phyloP scores from a whole-genome alignment of 2,888 invertebrate genomes.

The Nephrocerus scutellatus region DNA sequence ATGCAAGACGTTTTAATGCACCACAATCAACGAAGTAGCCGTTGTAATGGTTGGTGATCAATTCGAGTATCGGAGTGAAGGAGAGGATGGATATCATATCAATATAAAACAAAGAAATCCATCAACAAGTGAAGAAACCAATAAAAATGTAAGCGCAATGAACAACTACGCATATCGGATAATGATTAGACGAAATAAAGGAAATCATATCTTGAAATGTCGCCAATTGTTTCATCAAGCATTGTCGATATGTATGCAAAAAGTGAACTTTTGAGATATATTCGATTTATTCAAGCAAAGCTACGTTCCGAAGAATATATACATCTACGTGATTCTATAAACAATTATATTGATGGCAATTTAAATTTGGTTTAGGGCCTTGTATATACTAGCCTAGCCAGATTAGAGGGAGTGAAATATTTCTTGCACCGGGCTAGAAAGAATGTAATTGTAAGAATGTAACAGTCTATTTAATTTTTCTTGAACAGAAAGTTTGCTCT shows the following conservation, averaged over 20 bases:
- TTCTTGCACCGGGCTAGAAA: too few species aligned
- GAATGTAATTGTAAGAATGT: too few species aligned
- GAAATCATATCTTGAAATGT: constrained; percentile 25
- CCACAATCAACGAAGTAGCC: too few species aligned
- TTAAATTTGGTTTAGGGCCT: too few species aligned
- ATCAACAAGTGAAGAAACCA: constrained; percentile 4
- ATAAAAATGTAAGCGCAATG: constrained; percentile 9
- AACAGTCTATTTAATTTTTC: too few species aligned
- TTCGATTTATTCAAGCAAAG: constrained; percentile 32
- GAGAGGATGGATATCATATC: constrained; percentile 12
- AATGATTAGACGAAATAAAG: constrained; percentile 8
- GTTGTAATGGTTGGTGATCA: too few species aligned
- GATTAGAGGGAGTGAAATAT: too few species aligned
- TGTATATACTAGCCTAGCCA: too few species aligned
- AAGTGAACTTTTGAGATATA: constrained; percentile 30
- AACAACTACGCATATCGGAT: constrained; percentile 13
- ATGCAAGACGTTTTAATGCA: too few species aligned
- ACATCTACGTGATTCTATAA: constrained; percentile 38
- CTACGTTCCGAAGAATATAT: constrained; percentile 30
- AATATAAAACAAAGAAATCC: constrained; percentile 10
- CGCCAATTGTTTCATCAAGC: constrained; percentile 33
- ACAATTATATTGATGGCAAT: too few species aligned
- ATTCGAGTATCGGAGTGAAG: too few species aligned
- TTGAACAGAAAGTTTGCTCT: too few species aligned
- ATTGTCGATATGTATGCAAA: constrained; percentile 39